Conservation (phyloP, 2,113 vertebrate species). For the Pangasianodon hypophthalmus region DNA sequence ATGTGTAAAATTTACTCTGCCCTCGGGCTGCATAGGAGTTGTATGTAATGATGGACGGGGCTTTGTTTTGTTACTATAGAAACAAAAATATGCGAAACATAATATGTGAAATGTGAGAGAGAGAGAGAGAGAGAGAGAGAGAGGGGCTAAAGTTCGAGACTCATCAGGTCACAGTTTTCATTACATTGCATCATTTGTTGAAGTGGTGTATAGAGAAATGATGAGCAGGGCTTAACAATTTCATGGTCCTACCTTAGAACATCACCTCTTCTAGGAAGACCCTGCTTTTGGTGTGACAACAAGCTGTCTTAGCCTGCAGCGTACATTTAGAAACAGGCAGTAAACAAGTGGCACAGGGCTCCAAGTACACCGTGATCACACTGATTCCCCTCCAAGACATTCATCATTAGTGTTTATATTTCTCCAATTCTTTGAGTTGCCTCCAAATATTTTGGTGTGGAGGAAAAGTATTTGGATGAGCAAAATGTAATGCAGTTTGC, state of each 20-base stretch:
- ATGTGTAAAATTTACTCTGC: not conserved
- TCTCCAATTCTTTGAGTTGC: not conserved
- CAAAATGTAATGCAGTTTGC: not conserved
- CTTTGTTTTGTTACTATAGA: constrained; percentile 51
- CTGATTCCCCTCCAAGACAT: not conserved
- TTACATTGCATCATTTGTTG: constrained; percentile 28
- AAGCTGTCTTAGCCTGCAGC: constrained; percentile 18
- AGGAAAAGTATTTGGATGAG: not conserved
- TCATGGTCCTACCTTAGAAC: constrained; percentile 5
- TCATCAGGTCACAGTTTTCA: constrained; percentile 31
- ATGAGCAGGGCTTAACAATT: not conserved
- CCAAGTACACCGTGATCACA: not conserved
- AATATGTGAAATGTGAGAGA: not conserved
- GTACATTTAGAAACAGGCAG: constrained; percentile 29
- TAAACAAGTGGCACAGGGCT: constrained; percentile 34
- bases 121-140: constrained; percentile 7
- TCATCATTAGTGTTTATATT: not conserved
- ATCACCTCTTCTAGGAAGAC: constrained; percentile 22
- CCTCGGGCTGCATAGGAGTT: not conserved
- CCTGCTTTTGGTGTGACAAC: constrained; percentile 26
- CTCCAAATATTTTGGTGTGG: not conserved
- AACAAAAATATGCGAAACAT: constrained; percentile 1
- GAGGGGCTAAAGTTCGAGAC: not conserved
- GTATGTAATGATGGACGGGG: not conserved
- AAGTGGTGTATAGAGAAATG: not conserved